Percentiles rank a stretch among this genome's conserved stretches.
These are phyloP conservation scores for Cephalopholis sonnerati DNA, from an alignment of 2,113 vertebrate species.

Conservation along the genomic window DNA sequence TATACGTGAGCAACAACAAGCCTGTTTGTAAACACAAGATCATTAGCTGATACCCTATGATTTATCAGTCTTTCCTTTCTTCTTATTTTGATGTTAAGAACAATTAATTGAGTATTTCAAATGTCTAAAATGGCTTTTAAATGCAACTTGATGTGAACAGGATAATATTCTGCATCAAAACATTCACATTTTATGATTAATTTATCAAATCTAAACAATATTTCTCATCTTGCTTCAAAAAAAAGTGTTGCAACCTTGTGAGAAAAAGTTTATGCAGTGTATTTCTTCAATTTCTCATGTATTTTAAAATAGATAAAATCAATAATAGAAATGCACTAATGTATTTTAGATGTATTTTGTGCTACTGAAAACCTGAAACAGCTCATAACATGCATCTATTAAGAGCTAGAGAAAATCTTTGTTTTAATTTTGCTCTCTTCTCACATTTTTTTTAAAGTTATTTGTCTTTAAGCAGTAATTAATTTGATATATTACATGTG, in stretches of 20 bases:
- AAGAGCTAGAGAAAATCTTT: neutral
- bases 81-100: neutral
- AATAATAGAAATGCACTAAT: neutral
- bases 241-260: no score
- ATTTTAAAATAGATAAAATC: neutral
- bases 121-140: neutral
- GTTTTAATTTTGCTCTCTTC: neutral
- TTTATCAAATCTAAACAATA: neutral
- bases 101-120: neutral
- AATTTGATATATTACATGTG: neutral
- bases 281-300: neutral
- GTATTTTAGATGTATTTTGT: neutral
- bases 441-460: no score
- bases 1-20: constrained; percentile 59
- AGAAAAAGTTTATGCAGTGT: neutral
- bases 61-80: neutral
- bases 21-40: constrained; percentile 60
- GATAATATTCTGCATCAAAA: neutral
- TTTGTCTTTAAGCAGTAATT: neutral
- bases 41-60: constrained; percentile 2
- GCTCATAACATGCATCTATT: neutral
- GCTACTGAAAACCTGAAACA: neutral
- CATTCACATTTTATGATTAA: neutral
- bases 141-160: neutral
- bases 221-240: neutral